A percentile compares a stretch with the other conserved stretches of the same genome.
Conservation (phyloP, 2,888 invertebrate species). For the Nomada flava region DNA sequence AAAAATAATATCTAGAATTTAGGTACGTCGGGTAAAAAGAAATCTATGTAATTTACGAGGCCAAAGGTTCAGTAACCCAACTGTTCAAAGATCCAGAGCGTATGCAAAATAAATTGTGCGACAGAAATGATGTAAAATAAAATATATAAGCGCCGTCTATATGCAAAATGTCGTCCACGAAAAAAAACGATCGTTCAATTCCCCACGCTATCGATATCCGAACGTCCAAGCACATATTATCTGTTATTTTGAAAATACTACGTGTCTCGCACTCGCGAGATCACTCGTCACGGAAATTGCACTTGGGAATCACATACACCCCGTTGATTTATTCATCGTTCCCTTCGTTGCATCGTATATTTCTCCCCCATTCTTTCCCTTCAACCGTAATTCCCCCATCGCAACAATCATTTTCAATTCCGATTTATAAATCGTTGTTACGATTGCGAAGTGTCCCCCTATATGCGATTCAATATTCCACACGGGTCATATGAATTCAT, state of each 20-base stretch:
- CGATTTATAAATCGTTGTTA: constrained; percentile 11
- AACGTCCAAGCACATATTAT: not conserved
- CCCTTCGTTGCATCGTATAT: not conserved
- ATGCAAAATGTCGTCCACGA: no score
- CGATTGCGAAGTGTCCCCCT: not conserved
- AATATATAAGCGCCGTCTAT: no score
- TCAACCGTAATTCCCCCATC: not conserved
- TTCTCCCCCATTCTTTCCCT: not conserved
- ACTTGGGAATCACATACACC: constrained; percentile 12
- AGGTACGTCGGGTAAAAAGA: no score
- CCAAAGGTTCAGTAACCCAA: no score
- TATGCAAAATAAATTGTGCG: no score
- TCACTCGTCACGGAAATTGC: constrained; percentile 31
- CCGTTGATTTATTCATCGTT: constrained; percentile 36
- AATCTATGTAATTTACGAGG: no score
- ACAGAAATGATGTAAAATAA: no score
- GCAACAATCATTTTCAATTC: constrained; percentile 13
- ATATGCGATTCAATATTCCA: not conserved
- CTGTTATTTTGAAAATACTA: constrained; percentile 10
- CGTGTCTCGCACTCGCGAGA: not conserved
- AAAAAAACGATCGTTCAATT: no score
- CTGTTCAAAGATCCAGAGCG: no score
- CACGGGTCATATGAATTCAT: not conserved
- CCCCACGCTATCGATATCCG: constrained; percentile 11
- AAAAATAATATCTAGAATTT: no score